Conservation (phyloP, 2,888 invertebrate genomes). For the Lumbricus terrestris region DNA sequence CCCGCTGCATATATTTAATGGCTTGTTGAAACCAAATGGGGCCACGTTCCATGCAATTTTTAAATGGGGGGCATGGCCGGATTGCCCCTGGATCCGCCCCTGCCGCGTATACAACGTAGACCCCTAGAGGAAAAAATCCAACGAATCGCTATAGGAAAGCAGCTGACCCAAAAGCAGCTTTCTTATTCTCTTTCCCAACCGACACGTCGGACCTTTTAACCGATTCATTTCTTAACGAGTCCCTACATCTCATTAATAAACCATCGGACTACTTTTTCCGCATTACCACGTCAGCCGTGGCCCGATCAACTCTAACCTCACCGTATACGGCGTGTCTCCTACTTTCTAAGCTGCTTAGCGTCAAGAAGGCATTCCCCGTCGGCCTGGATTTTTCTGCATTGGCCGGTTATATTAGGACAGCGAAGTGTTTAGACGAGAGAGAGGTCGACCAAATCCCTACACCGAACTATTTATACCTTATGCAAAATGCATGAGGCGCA, state of each 20-base stretch:
- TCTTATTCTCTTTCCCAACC: too few relatives aligned
- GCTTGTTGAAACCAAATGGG: too few relatives aligned
- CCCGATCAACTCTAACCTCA: not conserved
- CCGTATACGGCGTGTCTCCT: not conserved
- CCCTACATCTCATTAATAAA: not conserved
- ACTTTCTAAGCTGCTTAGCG: not conserved
- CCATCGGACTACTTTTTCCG: not conserved
- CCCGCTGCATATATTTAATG: too few relatives aligned
- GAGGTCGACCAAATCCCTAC: not conserved
- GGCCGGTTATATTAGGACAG: too few relatives aligned
- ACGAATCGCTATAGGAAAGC: too few relatives aligned
- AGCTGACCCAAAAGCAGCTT: not conserved
- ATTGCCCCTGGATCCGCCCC: too few relatives aligned
- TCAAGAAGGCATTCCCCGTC: not conserved
- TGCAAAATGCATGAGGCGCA: not conserved
- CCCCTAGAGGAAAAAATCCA: too few relatives aligned
- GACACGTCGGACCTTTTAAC: not conserved
- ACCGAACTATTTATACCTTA: slow-evolving; percentile 3
- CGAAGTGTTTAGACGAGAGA: not conserved
- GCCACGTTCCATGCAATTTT: too few relatives aligned
- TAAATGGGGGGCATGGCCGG: too few relatives aligned
- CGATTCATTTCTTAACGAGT: not conserved
- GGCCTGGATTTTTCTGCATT: too few relatives aligned
- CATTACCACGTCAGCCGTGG: not conserved
- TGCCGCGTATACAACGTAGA: too few relatives aligned